These are phyloP conservation scores for Ceratosolen solmsi DNA, from an alignment of 1,140 invertebrate species.

Conservation along the genomic window DNA sequence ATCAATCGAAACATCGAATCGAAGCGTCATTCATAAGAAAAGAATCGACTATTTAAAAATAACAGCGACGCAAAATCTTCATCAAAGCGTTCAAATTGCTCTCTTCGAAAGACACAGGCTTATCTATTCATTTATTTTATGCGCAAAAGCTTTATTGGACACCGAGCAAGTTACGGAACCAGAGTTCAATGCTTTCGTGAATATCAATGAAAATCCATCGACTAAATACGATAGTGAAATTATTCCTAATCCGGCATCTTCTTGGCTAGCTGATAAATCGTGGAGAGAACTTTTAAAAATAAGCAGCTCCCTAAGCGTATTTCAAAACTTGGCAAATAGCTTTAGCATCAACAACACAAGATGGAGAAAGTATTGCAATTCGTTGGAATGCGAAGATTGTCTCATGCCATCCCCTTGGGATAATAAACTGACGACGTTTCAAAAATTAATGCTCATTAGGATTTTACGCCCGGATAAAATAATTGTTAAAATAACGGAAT, in stretches of 20 bases:
- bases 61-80: constrained; percentile 79
- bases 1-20: constrained; percentile 79
- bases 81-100: constrained; percentile 79
- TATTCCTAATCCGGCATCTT: constrained; percentile 71
- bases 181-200: constrained; percentile 77
- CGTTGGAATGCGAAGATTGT: constrained; percentile 56
- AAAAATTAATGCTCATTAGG: constrained; percentile 76
- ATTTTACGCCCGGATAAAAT: constrained; percentile 78
- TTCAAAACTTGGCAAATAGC: constrained; percentile 66
- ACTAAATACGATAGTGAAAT: constrained; percentile 70
- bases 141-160: constrained; percentile 71
- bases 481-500: constrained; percentile 58
- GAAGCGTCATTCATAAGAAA: constrained; percentile 73
- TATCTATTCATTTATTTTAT: constrained; percentile 80
- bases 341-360: constrained; percentile 65
- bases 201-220: constrained; percentile 68
- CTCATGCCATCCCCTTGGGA: constrained; percentile 72
- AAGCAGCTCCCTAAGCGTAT: constrained; percentile 69
- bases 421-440: constrained; percentile 73
- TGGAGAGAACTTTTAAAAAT: constrained; percentile 78
- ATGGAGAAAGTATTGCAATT: constrained; percentile 76
- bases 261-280: constrained; percentile 76
- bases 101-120: constrained; percentile 83
- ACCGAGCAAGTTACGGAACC: constrained; percentile 74
- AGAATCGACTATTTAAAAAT: constrained; percentile 75